Conservation (phyloP, 2,113 vertebrate genomes). For the Piprites chloris region DNA sequence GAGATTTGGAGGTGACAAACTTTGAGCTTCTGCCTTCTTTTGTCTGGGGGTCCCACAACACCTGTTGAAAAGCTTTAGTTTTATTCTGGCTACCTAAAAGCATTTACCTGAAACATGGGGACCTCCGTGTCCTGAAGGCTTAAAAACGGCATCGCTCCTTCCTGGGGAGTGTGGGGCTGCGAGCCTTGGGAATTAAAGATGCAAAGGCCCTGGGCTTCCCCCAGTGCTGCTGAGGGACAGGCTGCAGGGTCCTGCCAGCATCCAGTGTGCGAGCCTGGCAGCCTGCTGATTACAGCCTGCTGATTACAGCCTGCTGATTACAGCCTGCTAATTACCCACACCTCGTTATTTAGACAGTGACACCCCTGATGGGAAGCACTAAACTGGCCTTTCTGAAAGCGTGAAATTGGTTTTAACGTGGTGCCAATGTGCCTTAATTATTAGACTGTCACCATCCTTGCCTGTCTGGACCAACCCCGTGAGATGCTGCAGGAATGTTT, state of each 20-base stretch:
- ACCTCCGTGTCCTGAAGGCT: not conserved
- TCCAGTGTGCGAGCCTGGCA: not conserved
- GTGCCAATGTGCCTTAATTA: not conserved
- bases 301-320: not conserved
- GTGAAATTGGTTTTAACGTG: not conserved
- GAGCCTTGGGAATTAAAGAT: not conserved
- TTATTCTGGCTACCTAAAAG: not conserved
- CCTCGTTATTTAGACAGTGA: accelerated
- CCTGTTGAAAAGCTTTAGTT: not conserved
- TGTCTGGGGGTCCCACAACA: not conserved
- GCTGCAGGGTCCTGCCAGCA: not conserved
- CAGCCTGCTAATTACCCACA: not conserved
- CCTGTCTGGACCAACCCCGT: accelerated
- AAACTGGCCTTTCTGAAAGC: not conserved
- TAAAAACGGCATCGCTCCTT: not conserved
- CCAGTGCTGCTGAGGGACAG: not conserved
- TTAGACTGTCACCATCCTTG: not conserved
- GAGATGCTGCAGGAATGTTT: not conserved
- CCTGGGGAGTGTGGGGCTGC: not conserved
- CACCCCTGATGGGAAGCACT: not conserved
- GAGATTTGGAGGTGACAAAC: not conserved
- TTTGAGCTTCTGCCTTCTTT: not conserved
- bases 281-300: too few species aligned
- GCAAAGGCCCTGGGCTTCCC: accelerated
- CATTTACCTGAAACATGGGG: too few species aligned